Conservation (phyloP, 2,888 invertebrate genomes). For the Chymomyza procnemis region DNA sequence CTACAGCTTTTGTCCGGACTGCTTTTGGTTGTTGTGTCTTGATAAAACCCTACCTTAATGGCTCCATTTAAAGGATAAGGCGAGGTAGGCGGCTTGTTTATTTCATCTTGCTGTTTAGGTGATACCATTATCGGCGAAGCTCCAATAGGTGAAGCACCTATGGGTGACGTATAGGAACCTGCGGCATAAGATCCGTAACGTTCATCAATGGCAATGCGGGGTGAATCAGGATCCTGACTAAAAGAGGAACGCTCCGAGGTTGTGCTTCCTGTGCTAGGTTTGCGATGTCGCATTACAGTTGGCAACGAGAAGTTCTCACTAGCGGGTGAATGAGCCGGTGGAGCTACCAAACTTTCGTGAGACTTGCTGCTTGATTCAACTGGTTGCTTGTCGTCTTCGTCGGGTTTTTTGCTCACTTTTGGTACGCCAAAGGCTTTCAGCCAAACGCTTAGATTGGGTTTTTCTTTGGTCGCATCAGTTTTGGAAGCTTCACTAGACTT, state of each 20-base stretch:
- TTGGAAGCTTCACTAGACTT: slow-evolving; percentile 22
- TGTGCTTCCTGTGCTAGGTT: slow-evolving; percentile 88
- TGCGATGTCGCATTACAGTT: slow-evolving; percentile 81
- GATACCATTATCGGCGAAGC: slow-evolving; percentile 87
- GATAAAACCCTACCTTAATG: slow-evolving; percentile 92
- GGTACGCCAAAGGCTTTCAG: slow-evolving; percentile 94
- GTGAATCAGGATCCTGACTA: slow-evolving; percentile 87
- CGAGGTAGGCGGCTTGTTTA: slow-evolving; percentile 82
- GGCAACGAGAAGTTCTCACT: slow-evolving; percentile 76
- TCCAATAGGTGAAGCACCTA: slow-evolving; percentile 80
- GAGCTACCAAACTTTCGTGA: slow-evolving; percentile 38
- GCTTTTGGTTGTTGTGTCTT: slow-evolving; percentile 90
- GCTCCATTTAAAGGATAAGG: slow-evolving; percentile 88
- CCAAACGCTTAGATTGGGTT: slow-evolving; percentile 93
- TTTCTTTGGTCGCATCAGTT: slow-evolving; percentile 45
- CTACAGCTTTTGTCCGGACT: slow-evolving; percentile 91
- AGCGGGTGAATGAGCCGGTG: slow-evolving; percentile 64
- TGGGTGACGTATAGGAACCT: slow-evolving; percentile 86
- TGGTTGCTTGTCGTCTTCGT: slow-evolving; percentile 79
- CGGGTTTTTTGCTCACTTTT: slow-evolving; percentile 84
- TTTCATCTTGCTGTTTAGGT: slow-evolving; percentile 84
- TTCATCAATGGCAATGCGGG: slow-evolving; percentile 83
- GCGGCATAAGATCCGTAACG: slow-evolving; percentile 83
- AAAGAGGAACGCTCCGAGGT: slow-evolving; percentile 88
- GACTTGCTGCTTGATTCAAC: slow-evolving; percentile 17